Conservation (phyloP, 2,113 vertebrate genomes). For the Hyperopisus bebe region DNA sequence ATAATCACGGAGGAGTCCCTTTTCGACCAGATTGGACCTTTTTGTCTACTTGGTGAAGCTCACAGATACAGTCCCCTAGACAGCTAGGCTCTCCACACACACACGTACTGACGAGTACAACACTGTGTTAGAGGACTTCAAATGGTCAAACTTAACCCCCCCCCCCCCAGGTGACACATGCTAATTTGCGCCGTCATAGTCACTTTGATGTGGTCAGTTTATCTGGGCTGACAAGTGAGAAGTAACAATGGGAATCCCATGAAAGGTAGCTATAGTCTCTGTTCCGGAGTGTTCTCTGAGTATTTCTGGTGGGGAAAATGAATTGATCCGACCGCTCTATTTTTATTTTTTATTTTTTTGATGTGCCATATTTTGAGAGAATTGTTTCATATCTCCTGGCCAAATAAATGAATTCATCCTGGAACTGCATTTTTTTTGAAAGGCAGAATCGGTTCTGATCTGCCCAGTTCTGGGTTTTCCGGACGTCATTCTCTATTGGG, state of each 20-base stretch:
- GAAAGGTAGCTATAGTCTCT: background rate
- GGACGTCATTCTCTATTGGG: background rate
- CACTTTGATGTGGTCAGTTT: background rate
- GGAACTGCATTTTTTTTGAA: background rate
- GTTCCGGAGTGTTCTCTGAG: background rate
- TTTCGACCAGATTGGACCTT: background rate
- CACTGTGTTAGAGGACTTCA: background rate
- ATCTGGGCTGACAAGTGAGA: background rate
- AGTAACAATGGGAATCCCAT: background rate
- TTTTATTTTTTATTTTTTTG: background rate
- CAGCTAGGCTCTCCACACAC: background rate
- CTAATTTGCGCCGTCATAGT: background rate
- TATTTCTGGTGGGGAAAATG: background rate
- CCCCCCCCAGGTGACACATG: background rate
- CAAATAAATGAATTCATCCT: background rate
- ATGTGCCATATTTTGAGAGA: background rate
- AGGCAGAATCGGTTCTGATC: background rate
- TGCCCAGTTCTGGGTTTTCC: background rate
- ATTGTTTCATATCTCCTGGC: background rate
- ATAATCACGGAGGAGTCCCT: background rate
- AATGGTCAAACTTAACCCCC: background rate
- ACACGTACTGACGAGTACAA: background rate
- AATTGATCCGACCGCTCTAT: background rate
- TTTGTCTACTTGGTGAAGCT: background rate
- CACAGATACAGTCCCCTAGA: background rate